Evolutionary conservation across 2,888 invertebrate species (phyloP).

Genomic region (Scaptomyza flava): DNA sequence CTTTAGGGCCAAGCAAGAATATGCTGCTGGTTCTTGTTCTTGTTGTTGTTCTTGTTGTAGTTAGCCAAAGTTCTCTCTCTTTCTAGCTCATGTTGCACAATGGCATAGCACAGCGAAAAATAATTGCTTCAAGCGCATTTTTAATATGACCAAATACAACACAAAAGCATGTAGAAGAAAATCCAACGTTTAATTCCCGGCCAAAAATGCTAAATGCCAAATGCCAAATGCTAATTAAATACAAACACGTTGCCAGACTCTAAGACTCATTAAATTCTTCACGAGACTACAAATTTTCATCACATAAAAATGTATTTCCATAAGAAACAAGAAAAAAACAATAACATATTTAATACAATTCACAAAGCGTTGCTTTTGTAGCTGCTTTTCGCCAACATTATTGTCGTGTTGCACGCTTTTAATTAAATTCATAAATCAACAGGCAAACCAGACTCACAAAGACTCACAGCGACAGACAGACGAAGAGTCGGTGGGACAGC

Average conservation of each 20-base stretch:
- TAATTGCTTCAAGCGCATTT: slow-evolving; percentile 77
- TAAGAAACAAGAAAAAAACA: slow-evolving; percentile 3
- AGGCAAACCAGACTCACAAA: slow-evolving; percentile 8
- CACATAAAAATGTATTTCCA: slow-evolving; percentile 65
- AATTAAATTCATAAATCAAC: slow-evolving; percentile 79
- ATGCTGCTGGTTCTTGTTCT: not conserved
- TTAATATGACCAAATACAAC: slow-evolving; percentile 66
- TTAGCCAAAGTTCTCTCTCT: slow-evolving; percentile 38
- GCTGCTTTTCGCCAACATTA: slow-evolving; percentile 35
- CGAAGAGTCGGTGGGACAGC: not conserved
- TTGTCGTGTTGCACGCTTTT: slow-evolving; percentile 71
- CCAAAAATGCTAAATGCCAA: slow-evolving; percentile 14
- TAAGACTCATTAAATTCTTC: slow-evolving; percentile 12
- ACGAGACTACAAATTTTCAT: slow-evolving; percentile 42
- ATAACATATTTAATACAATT: not conserved
- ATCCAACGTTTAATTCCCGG: slow-evolving; percentile 19
- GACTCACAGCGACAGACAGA: no score
- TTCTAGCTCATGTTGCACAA: slow-evolving; percentile 60
- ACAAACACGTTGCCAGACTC: slow-evolving; percentile 69
- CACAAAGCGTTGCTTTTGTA: slow-evolving; percentile 35
- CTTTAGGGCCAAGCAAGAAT: slow-evolving; percentile 14
- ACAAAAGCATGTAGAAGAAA: slow-evolving; percentile 42
- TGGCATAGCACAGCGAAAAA: slow-evolving; percentile 63
- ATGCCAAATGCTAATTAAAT: slow-evolving; percentile 72
- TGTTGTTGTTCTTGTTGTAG: slow-evolving; percentile 4